Evolutionary conservation across 92 coral and sea anemone genomes (phyloP).

Genomic region (Heteractis magnifica): DNA sequence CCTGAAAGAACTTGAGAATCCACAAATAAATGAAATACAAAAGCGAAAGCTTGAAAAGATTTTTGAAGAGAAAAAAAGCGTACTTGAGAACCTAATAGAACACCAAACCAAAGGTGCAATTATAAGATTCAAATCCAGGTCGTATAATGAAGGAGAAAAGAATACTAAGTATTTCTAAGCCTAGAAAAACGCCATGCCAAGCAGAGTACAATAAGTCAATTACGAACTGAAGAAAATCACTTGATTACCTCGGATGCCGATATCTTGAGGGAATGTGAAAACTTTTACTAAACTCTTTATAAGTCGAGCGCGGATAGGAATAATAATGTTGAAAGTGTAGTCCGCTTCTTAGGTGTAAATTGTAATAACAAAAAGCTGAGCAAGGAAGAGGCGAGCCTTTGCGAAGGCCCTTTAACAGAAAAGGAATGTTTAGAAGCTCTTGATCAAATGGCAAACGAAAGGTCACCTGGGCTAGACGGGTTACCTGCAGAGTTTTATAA

Average conservation of each 20-base stretch:
- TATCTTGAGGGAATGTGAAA: constrained; percentile 28
- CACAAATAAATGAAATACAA: background rate
- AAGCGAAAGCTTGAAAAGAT: constrained; percentile 9
- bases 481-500: too few relatives aligned
- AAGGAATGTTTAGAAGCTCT: background rate
- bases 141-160: constrained; percentile 50
- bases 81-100: constrained; percentile 33
- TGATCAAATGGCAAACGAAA: background rate
- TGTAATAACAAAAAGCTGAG: background rate
- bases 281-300: constrained; percentile 20
- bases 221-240: constrained; percentile 13
- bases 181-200: constrained; percentile 43
- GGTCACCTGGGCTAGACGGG: background rate
- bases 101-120: constrained; percentile 40
- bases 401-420: constrained; percentile 4
- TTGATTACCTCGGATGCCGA: constrained; percentile 24
- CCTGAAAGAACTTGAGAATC: background rate
- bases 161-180: constrained; percentile 43
- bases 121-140: constrained; percentile 37
- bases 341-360: background rate
- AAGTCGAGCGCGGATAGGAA: too few relatives aligned
- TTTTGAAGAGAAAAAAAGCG: constrained; percentile 3
- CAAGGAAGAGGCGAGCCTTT: background rate
- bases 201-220: constrained; percentile 31
- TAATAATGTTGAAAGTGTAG: background rate